phyloP scores from a whole-genome alignment of 2,113 vertebrate genomes.

The Rhynchomys soricoides region DNA sequence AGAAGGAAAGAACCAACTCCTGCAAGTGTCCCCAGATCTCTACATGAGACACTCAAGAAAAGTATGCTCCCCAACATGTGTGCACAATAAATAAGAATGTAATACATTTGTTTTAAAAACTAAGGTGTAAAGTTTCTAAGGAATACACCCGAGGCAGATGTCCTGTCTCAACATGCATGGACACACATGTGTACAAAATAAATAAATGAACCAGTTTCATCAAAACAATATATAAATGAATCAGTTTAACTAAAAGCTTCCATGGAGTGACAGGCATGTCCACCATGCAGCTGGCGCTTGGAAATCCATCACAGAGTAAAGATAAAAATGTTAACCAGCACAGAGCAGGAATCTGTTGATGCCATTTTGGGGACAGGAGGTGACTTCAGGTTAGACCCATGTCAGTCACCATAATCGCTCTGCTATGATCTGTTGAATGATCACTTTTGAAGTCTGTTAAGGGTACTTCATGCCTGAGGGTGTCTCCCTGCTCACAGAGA shows the following conservation, averaged over 20 bases:
- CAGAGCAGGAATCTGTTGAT: background rate
- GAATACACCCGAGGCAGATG: background rate
- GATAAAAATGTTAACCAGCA: background rate
- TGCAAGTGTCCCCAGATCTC: background rate
- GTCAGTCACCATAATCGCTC: background rate
- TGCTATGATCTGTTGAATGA: background rate
- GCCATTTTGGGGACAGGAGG: background rate
- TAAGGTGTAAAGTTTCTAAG: no score
- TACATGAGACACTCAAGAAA: background rate
- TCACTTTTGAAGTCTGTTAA: background rate
- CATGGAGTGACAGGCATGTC: background rate
- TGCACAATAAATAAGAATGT: background rate
- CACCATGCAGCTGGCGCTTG: fast-evolving
- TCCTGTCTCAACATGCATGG: background rate
- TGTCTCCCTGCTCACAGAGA: background rate
- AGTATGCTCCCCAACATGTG: background rate
- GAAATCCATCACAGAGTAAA: background rate
- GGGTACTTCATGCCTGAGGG: background rate
- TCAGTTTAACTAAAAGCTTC: background rate
- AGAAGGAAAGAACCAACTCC: background rate
- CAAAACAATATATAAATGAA: background rate
- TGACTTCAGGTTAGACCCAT: background rate
- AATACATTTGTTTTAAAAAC: background rate
- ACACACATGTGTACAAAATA: background rate
- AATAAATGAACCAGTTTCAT: background rate